Base-by-base conservation (phyloP, 2,888 invertebrate species). In the Macrosoma leucophasiata region DNA sequence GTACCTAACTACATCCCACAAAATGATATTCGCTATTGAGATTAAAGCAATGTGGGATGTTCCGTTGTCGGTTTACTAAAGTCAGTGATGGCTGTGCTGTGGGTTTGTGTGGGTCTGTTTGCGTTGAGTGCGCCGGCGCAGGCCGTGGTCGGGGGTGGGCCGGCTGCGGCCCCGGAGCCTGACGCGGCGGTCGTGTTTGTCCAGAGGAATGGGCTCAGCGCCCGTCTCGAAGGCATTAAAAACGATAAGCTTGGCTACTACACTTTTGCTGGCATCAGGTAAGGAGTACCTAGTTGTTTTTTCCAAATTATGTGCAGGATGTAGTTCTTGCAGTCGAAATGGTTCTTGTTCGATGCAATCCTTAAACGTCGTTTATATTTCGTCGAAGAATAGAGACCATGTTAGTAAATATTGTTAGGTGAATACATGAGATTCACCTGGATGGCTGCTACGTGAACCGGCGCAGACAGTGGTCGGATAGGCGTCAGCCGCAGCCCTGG, bases 181-280 rank as follows among this genome's bases (percentile, higher is more conserved):
- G 91, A 91, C 55, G 91, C 91, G 43, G 92, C 92, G 0, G 88
- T 89, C 1, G 87, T 92, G 1, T 90, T 89, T 57, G 84, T 89
- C 1, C 87, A 88, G 46, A 86, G 86, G 48, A 85, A 87, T 34
- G 88, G 88, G 21, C 85, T 84, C 23, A 86, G 88, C 49, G 88
- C 90, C 0, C 84, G 89, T 14, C 66, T 91, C 14, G 86, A 87
- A 52, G 92, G 93, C 9, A 65, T 82, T 34, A 85, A 88, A 47
- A 88, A 91, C 58, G 69, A 79, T 5, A 69, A 67, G 2, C 84
- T 84, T 3, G 87, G 87, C 44, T 88, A 90, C 57, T 92, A 92
- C 46, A 87, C 88, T 13, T 94, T 93, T 55, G 84, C 88, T 36
- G 94, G 94, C 2, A 86, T 94, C 42, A 87, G 91, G 66, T 94